phyloP scores from a whole-genome alignment of 2,113 vertebrate genomes.

The Grammomys surdaster region DNA sequence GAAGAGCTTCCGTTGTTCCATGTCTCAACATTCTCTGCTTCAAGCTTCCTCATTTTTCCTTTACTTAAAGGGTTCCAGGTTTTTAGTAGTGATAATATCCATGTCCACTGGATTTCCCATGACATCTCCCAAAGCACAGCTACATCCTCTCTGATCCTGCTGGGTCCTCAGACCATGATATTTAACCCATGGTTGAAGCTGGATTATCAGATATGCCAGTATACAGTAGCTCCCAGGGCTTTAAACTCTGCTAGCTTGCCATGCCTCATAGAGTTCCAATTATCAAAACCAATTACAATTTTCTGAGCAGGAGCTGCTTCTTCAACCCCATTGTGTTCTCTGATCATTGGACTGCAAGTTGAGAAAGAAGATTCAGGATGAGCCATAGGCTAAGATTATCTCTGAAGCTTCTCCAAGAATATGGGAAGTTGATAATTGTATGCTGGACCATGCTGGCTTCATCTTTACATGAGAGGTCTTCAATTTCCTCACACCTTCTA shows the following conservation, averaged over 20 bases:
- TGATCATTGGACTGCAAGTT: background rate
- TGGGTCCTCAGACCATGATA: background rate
- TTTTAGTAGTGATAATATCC: background rate
- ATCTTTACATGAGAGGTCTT: background rate
- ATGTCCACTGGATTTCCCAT: background rate
- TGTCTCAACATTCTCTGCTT: background rate
- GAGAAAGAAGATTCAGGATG: background rate
- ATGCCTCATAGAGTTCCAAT: background rate
- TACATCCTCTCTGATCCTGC: background rate
- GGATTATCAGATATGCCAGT: background rate
- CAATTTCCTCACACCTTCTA: background rate
- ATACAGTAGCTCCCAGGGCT: background rate
- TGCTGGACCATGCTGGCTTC: background rate
- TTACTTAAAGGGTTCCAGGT: background rate
- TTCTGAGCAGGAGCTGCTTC: background rate
- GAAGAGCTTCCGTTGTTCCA: background rate
- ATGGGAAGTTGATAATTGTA: background rate
- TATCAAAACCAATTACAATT: background rate
- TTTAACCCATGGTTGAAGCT: background rate
- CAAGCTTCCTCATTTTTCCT: background rate
- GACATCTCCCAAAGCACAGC: background rate
- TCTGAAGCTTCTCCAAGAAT: accelerated
- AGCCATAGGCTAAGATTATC: background rate
- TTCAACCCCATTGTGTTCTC: background rate
- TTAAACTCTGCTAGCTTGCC: background rate